phyloP scores from a whole-genome alignment of 2,797 vertebrate genomes.

The Anguilla obscura region DNA sequence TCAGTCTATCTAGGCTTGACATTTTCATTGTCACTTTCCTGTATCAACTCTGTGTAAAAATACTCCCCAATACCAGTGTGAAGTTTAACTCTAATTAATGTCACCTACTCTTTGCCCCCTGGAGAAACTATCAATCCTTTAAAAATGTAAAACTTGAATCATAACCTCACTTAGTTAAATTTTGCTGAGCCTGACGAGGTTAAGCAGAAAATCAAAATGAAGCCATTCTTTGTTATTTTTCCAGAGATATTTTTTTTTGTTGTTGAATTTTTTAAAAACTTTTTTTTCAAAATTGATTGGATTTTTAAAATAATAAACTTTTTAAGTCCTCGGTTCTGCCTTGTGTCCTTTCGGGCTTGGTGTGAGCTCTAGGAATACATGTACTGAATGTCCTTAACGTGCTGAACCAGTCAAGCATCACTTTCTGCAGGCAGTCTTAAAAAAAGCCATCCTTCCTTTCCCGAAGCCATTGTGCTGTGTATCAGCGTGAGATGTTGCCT shows the following conservation, averaged over 20 bases:
- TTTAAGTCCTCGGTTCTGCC: not conserved
- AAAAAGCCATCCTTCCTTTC: not conserved
- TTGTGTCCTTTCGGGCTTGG: not conserved
- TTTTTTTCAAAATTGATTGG: not conserved
- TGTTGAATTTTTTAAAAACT: not conserved
- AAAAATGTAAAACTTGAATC: not conserved
- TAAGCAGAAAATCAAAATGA: not conserved
- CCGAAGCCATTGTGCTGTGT: not conserved
- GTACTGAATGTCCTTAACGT: not conserved
- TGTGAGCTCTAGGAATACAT: not conserved
- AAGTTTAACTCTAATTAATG: not conserved
- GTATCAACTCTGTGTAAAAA: not conserved
- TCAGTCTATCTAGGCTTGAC: no score
- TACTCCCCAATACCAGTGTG: not conserved
- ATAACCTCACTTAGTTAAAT: not conserved
- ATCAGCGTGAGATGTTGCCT: constrained; percentile 7
- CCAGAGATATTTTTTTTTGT: not conserved
- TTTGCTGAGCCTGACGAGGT: not conserved
- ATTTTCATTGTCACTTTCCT: not conserved
- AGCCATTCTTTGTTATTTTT: not conserved
- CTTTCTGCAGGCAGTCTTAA: not conserved
- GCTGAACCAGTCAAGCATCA: not conserved
- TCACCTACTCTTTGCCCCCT: not conserved
- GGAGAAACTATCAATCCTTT: not conserved
- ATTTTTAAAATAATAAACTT: not conserved